These are phyloP conservation scores for Melinaea marsaeus DNA, from an alignment of 2,888 invertebrate species.

Conservation along the genomic window DNA sequence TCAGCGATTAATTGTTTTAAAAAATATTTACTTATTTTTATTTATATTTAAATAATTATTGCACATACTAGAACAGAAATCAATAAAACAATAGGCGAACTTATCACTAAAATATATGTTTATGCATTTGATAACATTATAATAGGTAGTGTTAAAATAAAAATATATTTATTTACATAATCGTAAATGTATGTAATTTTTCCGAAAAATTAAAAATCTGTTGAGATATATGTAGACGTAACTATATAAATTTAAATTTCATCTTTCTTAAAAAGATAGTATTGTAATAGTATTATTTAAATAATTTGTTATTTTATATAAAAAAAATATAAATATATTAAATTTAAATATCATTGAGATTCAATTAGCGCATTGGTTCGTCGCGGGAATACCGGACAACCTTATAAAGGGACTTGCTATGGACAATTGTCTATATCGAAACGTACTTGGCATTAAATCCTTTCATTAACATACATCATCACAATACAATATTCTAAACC, in stretches of 20 bases:
- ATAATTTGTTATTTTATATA: background rate
- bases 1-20: too few species aligned
- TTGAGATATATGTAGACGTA: too few species aligned
- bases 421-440: slow-evolving; percentile 19
- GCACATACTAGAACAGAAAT: too few species aligned
- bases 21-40: too few species aligned
- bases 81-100: too few species aligned
- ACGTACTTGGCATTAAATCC: slow-evolving; percentile 19
- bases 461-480: slow-evolving; percentile 11
- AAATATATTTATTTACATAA: too few species aligned
- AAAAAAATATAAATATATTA: background rate
- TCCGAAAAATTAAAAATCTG: too few species aligned
- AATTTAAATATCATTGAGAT: background rate
- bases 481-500: background rate
- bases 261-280: background rate
- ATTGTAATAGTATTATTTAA: background rate
- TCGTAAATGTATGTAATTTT: too few species aligned
- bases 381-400: background rate
- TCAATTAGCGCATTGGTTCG: background rate
- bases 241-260: background rate
- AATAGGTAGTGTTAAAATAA: too few species aligned
- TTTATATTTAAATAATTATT: too few species aligned
- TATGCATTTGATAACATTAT: too few species aligned
- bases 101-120: too few species aligned
- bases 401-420: background rate